phyloP scores from a whole-genome alignment of 2,888 invertebrate genomes.

The Rhagonycha fulva region DNA sequence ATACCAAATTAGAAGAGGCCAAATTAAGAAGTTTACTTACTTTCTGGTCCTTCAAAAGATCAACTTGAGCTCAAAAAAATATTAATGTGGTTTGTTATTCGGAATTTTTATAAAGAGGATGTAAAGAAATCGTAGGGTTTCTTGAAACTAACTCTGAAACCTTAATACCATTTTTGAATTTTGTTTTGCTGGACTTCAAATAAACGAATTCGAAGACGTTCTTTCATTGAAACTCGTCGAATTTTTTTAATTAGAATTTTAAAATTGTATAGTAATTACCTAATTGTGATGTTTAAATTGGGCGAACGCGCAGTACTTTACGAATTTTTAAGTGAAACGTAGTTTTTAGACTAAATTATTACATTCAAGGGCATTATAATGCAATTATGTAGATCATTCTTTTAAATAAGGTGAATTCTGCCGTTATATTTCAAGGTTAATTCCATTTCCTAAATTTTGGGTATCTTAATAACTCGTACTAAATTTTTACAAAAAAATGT shows the following conservation, averaged over 20 bases:
- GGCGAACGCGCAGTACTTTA: not conserved
- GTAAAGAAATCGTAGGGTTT: not conserved
- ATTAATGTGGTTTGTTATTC: too few species aligned
- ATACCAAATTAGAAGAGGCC: too few species aligned
- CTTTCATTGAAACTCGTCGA: not conserved
- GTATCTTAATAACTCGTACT: not conserved
- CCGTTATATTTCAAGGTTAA: not conserved
- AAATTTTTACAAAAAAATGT: not conserved
- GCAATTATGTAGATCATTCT: not conserved
- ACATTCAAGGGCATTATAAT: not conserved
- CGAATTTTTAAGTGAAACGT: not conserved
- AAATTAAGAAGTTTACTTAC: too few species aligned
- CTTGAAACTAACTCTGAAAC: not conserved
- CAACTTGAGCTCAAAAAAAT: too few species aligned
- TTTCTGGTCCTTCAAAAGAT: too few species aligned
- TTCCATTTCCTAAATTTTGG: not conserved
- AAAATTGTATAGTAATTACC: not conserved
- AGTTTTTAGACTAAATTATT: not conserved
- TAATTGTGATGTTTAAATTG: not conserved
- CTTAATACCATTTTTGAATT: not conserved
- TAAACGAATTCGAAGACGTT: not conserved
- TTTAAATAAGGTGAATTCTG: not conserved
- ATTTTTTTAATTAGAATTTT: not conserved
- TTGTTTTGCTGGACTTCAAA: too few species aligned
- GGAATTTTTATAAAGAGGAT: too few species aligned